Percentiles rank a stretch among this genome's conserved stretches.
Conservation (phyloP, 2,797 vertebrate genomes). For the Trichosurus vulpecula region DNA sequence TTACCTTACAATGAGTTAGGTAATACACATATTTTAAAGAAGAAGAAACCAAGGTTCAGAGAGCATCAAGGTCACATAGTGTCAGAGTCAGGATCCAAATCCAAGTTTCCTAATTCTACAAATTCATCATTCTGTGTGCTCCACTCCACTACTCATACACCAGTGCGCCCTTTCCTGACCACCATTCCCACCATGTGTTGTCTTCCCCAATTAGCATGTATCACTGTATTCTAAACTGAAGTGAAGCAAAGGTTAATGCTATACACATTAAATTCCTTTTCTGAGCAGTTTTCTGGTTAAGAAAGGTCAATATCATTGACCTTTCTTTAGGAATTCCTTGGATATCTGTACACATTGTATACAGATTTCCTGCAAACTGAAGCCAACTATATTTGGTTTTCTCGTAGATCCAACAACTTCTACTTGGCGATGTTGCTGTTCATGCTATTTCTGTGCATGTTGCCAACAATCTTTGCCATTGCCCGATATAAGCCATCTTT, state of each 20-base stretch:
- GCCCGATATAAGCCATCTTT: conserved; percentile 94
- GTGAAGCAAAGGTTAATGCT: not conserved
- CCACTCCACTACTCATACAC: not conserved
- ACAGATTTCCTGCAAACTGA: too few species aligned
- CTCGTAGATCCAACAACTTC: conserved; percentile 96
- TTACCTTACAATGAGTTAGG: not conserved
- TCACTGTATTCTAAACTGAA: not conserved
- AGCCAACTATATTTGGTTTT: not conserved
- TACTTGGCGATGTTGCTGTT: conserved; percentile 97
- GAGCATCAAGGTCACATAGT: not conserved
- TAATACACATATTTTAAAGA: not conserved
- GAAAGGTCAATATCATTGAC: rapidly evolving
- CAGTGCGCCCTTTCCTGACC: not conserved
- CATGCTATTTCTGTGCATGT: conserved; percentile 98
- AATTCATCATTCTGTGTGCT: not conserved
- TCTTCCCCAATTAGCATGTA: not conserved
- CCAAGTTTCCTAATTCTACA: not conserved
- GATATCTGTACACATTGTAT: rapidly evolving
- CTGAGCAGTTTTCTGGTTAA: not conserved
- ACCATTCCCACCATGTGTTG: not conserved
- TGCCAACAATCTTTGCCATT: conserved; percentile 96
- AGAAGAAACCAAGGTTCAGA: not conserved
- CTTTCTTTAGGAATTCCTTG: not conserved
- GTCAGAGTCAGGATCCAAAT: not conserved
- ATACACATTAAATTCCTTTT: not conserved